Evolutionary conservation across 2,113 vertebrate species (phyloP), one percentile per base, ranked within the genome.

Genomic region (Plecotus auritus): DNA sequence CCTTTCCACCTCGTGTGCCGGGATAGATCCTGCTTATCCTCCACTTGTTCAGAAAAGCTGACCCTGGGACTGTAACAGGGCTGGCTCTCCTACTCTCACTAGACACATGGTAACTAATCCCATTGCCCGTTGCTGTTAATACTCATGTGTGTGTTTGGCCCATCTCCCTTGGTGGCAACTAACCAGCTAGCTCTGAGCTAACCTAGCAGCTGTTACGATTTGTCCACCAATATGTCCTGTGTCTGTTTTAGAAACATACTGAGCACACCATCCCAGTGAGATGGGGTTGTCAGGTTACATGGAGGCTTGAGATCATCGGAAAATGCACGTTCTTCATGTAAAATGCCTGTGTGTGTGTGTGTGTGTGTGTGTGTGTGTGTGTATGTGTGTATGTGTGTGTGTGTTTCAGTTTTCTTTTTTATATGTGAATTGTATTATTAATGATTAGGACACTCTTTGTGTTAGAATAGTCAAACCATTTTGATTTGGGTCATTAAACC

Each of bases 91-190:
- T 97, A 95, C 97, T 97, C 97, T 97, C 96, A 96, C 97, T 98
- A 98, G 98, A 98, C 98, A 97, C 98, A 98, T 98, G 98, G 98
- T 98, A 98, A 98, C 98, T 98, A 97, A 98, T 97, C 97, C 96
- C 97, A n/a, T 96, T 97, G 97, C 96, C 97, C 56, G 72, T 97
- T 94, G 95, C 95, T 97, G 96, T 98, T 91, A 59, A 40, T 76
- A 28, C 40, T 76, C 80, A 2, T 35, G 70, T 94, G 91, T 95
- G 66, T 85, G 9, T 47, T 95, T 97, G 86, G 97, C 92, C 94
- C 76, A 56, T 92, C 96, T 90, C 94, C 93, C 97, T 45, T 81
- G 95, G 95, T 93, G 96, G 96, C 95, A 80, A 88, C 97, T 98
- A 97, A 98, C 96, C 90, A 86, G 95, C 96, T 90, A 70, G 94